Evolutionary conservation across 2,797 vertebrate genomes (phyloP).

Genomic region (Pampus argenteus): DNA sequence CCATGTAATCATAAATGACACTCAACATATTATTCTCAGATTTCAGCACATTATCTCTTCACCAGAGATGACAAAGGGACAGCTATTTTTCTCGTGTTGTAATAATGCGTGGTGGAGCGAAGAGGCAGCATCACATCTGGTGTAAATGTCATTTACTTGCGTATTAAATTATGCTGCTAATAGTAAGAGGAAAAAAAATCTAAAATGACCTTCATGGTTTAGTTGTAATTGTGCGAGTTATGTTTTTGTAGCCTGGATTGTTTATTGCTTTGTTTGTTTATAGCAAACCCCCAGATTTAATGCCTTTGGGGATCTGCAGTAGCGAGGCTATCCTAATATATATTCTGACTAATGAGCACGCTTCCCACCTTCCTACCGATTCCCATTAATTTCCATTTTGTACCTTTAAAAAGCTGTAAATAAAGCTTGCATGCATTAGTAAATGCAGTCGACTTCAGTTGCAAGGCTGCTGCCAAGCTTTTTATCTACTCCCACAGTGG

Average conservation of each 20-base stretch:
- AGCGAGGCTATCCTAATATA: constrained; percentile 59
- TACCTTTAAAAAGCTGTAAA: constrained; percentile 67
- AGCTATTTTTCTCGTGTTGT: constrained; percentile 26
- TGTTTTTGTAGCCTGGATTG: constrained; percentile 31
- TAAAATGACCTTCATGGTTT: constrained; percentile 33
- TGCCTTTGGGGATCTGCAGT: constrained; percentile 44
- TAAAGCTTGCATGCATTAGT: constrained; percentile 60
- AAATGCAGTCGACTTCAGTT: constrained; percentile 59
- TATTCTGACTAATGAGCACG: constrained; percentile 58
- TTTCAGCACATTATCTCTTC: constrained; percentile 48
- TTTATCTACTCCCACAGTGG: constrained; percentile 72
- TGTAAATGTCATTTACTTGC: constrained; percentile 35
- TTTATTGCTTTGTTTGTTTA: constrained; percentile 60
- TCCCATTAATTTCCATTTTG: constrained; percentile 71
- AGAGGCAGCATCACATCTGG: constrained; percentile 22
- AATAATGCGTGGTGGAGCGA: constrained; percentile 18
- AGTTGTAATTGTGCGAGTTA: constrained; percentile 38
- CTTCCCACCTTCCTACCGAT: constrained; percentile 57
- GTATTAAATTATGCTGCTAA: constrained; percentile 32
- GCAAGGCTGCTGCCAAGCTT: constrained; percentile 64
- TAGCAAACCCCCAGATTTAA: constrained; percentile 39
- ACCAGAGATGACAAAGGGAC: constrained; percentile 32
- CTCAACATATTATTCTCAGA: constrained; percentile 43
- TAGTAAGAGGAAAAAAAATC: neutral
- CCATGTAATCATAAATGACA: constrained; percentile 55